Conservation (phyloP, 2,113 vertebrate species). For the Strix aluco region DNA sequence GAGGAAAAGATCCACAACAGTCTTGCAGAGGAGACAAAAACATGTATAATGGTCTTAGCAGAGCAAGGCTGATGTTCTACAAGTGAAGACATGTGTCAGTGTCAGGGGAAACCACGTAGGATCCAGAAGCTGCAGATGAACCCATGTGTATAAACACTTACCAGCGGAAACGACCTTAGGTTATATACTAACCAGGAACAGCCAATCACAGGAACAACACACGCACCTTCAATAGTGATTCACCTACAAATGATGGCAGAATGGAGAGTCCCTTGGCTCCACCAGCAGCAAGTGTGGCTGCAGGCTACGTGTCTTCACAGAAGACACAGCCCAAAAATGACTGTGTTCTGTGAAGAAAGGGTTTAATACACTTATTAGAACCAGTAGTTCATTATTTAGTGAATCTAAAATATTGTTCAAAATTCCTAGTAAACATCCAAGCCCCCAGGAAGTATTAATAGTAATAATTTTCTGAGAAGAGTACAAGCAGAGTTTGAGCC, state of each 20-base stretch:
- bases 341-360: not conserved
- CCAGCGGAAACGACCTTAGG: not conserved
- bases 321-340: not conserved
- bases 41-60: accelerated
- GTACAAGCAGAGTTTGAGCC: not conserved
- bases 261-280: not conserved
- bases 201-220: not conserved
- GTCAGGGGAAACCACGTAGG: not conserved
- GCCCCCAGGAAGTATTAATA: not conserved
- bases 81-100: not conserved
- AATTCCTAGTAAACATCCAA: not conserved
- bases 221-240: not conserved
- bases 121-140: not conserved
- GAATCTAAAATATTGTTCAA: not conserved
- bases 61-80: not conserved
- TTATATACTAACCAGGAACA: not conserved
- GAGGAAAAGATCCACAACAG: not conserved
- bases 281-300: not conserved
- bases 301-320: not conserved
- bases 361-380: not conserved
- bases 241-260: not conserved
- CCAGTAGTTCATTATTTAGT: not conserved
- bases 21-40: not conserved
- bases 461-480: not conserved
- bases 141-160: not conserved